Percentiles rank a stretch among this genome's conserved stretches.
Conservation (phyloP, 2,888 invertebrate species). For the Periphyllus acericola region DNA sequence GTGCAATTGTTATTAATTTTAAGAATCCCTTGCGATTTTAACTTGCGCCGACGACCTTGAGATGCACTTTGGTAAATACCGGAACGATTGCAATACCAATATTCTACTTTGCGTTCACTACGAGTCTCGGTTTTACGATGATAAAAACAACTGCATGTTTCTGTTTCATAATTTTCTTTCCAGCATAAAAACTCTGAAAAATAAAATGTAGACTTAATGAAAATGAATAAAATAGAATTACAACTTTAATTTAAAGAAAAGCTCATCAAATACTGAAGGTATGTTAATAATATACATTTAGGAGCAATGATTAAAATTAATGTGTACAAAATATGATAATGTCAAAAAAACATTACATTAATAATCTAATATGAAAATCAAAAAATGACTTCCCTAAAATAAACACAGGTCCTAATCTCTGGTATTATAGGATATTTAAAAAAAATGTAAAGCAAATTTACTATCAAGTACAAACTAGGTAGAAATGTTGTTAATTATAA, state of each 20-base stretch:
- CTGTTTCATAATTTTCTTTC: constrained; percentile 44
- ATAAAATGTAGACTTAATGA: neutral
- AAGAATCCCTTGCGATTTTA: constrained; percentile 49
- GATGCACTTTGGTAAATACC: constrained; percentile 27
- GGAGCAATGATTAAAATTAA: too few species aligned
- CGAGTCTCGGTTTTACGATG: constrained; percentile 45
- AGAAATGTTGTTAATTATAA: too few species aligned
- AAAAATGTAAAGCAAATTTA: too few species aligned
- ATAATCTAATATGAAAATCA: too few species aligned
- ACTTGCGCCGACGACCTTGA: constrained; percentile 2
- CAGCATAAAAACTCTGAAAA: constrained; percentile 42
- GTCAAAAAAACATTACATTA: too few species aligned
- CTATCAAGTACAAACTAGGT: too few species aligned
- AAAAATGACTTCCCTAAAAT: too few species aligned
- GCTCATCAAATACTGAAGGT: too few species aligned
- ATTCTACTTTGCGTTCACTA: constrained; percentile 37
- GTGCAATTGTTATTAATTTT: constrained; percentile 54
- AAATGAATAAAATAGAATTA: neutral
- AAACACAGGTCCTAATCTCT: too few species aligned
- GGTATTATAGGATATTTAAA: too few species aligned
- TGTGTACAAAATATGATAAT: too few species aligned
- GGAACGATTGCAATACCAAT: constrained; percentile 55
- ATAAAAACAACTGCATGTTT: constrained; percentile 45
- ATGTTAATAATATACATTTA: too few species aligned
- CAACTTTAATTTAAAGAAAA: neutral